These are phyloP conservation scores for Tridacna crocea DNA, from an alignment of 2,888 invertebrate species.

Conservation along the genomic window DNA sequence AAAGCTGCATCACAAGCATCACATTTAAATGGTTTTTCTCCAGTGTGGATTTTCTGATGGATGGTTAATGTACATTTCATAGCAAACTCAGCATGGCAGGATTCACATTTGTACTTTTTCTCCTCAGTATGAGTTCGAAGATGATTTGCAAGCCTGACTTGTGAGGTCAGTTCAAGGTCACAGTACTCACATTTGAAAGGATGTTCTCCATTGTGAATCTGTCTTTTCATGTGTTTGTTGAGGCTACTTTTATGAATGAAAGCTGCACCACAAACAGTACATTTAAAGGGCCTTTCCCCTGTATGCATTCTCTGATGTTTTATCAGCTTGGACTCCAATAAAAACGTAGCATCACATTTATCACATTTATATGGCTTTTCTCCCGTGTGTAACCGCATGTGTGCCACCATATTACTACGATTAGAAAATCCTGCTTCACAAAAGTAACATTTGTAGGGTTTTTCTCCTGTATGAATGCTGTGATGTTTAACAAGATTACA, in stretches of 20 bases:
- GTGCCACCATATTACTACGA: conserved; percentile 14
- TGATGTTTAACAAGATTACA: conserved; percentile 15
- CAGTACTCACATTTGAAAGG: conserved; percentile 6
- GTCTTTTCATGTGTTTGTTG: conserved; percentile 14
- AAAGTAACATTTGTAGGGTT: conserved; percentile 9
- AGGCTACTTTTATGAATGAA: conserved; percentile 16
- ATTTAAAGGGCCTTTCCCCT: conserved; percentile 15
- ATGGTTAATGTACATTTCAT: conserved; percentile 5
- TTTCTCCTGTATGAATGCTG: conserved; percentile 20
- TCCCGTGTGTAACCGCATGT: conserved; percentile 39
- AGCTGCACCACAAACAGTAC: conserved; percentile 1
- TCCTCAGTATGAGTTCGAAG: conserved; percentile 3
- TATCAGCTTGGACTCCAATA: background rate
- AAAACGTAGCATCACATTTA: conserved; percentile 19
- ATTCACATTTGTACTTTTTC: conserved; percentile 12
- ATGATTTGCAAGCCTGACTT: conserved; percentile 4
- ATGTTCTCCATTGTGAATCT: conserved; percentile 9
- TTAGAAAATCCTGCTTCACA: conserved; percentile 18
- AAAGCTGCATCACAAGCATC: conserved; percentile 10
- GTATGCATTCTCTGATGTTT: conserved; percentile 24
- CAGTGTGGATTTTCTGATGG: conserved; percentile 17
- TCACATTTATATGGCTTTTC: conserved; percentile 35
- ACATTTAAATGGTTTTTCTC: conserved; percentile 17
- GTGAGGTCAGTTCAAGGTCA: conserved; percentile 16
- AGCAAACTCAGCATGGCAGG: conserved; percentile 1